Evolutionary conservation across 2,888 invertebrate genomes (phyloP).

Genomic region (Dasypolia templi): DNA sequence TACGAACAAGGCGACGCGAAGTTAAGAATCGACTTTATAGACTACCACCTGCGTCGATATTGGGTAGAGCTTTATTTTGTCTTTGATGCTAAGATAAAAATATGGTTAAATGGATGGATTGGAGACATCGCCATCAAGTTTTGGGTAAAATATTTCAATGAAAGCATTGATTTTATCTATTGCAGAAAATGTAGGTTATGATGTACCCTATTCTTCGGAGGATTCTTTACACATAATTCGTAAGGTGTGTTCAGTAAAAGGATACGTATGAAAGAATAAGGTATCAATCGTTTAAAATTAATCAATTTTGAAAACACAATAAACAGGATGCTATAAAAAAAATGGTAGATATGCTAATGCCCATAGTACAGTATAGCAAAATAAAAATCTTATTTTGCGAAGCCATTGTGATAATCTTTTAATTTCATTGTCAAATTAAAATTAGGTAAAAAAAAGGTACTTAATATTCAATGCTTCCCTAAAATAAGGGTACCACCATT

Average conservation of each 20-base stretch:
- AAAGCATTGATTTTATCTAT: conserved; percentile 3
- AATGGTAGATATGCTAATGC: background rate
- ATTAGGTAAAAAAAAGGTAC: too few relatives aligned
- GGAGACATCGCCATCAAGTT: conserved; percentile 31
- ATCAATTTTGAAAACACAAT: background rate
- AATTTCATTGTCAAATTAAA: background rate
- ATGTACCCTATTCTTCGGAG: background rate
- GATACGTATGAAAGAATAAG: background rate
- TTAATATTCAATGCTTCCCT: background rate
- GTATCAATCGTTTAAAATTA: background rate
- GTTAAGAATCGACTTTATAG: conserved; percentile 76
- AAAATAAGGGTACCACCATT: background rate
- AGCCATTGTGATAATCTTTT: background rate
- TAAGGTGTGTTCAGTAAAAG: background rate
- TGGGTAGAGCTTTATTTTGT: conserved; percentile 54
- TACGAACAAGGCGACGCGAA: conserved; percentile 81
- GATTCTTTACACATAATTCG: background rate
- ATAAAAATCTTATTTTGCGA: background rate
- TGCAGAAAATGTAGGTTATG: conserved; percentile 1
- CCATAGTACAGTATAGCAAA: background rate
- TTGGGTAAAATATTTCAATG: conserved; percentile 15
- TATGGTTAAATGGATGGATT: conserved; percentile 34
- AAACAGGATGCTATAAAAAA: background rate
- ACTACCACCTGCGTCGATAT: conserved; percentile 67
- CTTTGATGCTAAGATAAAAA: conserved; percentile 34